Conservation (phyloP, 2,888 invertebrate genomes). For the Dendrolimus houi region DNA sequence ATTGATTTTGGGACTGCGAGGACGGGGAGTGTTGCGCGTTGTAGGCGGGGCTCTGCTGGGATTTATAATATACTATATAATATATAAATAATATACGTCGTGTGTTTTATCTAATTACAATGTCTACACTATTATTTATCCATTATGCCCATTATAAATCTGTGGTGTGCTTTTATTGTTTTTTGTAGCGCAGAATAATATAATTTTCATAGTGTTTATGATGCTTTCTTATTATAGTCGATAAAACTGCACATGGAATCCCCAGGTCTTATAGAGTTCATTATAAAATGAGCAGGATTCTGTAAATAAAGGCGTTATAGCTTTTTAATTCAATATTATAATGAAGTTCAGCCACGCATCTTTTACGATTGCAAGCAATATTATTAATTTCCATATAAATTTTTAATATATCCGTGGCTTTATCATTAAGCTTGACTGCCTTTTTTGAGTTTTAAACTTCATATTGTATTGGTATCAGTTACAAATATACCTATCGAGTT, state of each 20-base stretch:
- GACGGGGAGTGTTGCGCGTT: slow-evolving; percentile 60
- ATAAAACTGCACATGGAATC: too few relatives aligned
- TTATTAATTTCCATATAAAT: background rate
- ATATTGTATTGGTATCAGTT: background rate
- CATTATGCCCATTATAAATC: too few relatives aligned
- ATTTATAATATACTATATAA: slow-evolving; percentile 39
- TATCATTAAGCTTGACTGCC: too few relatives aligned
- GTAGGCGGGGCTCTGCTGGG: slow-evolving; percentile 67
- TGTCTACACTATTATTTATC: background rate
- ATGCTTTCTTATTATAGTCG: too few relatives aligned
- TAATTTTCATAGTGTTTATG: too few relatives aligned
- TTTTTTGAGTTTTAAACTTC: background rate
- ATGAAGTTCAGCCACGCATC: background rate
- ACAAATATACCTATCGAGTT: too few relatives aligned
- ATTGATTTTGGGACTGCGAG: slow-evolving; percentile 16
- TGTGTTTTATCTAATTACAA: slow-evolving; percentile 5
- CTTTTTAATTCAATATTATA: slow-evolving; percentile 1
- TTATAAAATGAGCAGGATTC: background rate
- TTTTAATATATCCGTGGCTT: too few relatives aligned
- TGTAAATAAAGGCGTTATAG: slow-evolving; percentile 3
- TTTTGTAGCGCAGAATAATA: too few relatives aligned
- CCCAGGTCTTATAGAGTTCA: background rate
- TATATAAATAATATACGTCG: slow-evolving; percentile 30
- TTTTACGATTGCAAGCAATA: slow-evolving; percentile 3
- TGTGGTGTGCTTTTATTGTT: too few relatives aligned